Conservation (phyloP, 2,888 invertebrate genomes). For the Caenorhabditis sp. region DNA sequence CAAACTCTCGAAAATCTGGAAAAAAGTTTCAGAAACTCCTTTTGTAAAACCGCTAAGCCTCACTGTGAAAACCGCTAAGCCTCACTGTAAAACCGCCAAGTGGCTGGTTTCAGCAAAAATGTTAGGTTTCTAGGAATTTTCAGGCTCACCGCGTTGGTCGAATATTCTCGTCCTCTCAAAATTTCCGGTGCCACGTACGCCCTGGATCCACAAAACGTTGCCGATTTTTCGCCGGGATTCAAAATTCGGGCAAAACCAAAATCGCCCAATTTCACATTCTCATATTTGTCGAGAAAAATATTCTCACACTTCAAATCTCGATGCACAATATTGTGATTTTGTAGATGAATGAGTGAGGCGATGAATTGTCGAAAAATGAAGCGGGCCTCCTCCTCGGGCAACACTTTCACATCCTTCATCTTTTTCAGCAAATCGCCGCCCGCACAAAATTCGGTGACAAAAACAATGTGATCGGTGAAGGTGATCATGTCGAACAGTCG, state of each 20-base stretch:
- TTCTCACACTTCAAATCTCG: constrained; percentile 80
- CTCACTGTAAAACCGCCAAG: too few species aligned
- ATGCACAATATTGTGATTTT: constrained; percentile 56
- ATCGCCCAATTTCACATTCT: constrained; percentile 86
- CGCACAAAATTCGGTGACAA: constrained; percentile 73
- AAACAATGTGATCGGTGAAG: constrained; percentile 77
- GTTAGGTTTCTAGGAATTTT: too few species aligned
- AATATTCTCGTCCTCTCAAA: constrained; percentile 78
- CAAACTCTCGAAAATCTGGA: too few species aligned
- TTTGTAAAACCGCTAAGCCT: too few species aligned
- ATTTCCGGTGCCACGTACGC: constrained; percentile 89
- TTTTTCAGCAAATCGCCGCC: constrained; percentile 78
- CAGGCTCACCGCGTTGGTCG: constrained; percentile 65
- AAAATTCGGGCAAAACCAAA: constrained; percentile 85
- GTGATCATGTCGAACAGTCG: constrained; percentile 77
- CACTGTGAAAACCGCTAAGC: too few species aligned
- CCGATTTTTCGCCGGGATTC: constrained; percentile 74
- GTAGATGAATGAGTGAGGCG: constrained; percentile 58
- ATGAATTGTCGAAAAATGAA: constrained; percentile 72
- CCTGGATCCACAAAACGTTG: constrained; percentile 85
- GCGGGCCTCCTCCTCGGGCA: constrained; percentile 74
- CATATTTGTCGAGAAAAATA: constrained; percentile 75
- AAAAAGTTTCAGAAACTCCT: too few species aligned
- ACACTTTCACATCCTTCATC: constrained; percentile 75
- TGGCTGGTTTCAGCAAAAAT: too few species aligned